Conservation (phyloP, 2,797 vertebrate species). For the Limnodromus scolopaceus region DNA sequence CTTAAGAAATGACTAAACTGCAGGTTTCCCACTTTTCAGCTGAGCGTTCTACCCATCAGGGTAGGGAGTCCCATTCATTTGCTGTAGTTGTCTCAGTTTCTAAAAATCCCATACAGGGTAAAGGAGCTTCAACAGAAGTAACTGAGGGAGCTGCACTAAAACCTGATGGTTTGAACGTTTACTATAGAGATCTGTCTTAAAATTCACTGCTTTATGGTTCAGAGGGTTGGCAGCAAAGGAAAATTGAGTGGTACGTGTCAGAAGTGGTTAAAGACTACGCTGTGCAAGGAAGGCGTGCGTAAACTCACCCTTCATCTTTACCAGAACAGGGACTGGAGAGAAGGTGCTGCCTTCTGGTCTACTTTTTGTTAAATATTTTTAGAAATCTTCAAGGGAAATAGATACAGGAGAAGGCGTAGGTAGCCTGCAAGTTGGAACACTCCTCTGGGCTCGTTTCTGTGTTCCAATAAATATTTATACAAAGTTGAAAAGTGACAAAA, state of each 20-base stretch:
- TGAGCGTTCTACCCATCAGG: neutral
- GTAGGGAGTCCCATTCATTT: neutral
- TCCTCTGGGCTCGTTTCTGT: neutral
- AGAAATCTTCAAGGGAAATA: neutral
- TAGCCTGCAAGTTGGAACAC: neutral
- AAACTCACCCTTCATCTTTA: neutral
- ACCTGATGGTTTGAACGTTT: neutral
- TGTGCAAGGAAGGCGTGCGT: neutral
- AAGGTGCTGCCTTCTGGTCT: neutral
- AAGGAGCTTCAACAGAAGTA: neutral
- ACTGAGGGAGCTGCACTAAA: neutral
- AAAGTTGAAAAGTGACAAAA: constrained; percentile 16
- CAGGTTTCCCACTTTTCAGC: neutral
- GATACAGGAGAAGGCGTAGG: neutral
- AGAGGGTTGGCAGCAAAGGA: neutral
- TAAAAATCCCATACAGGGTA: neutral
- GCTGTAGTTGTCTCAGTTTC: neutral
- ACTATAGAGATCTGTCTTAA: neutral
- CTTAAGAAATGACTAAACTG: neutral
- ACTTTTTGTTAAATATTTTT: neutral
- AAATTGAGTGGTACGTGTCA: neutral
- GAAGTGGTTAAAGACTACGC: neutral
- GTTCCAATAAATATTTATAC: constrained; percentile 41
- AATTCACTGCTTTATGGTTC: neutral
- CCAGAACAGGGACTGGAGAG: neutral